Conservation (phyloP, 2,888 invertebrate species). For the Rhagophthalmus giganteus region DNA sequence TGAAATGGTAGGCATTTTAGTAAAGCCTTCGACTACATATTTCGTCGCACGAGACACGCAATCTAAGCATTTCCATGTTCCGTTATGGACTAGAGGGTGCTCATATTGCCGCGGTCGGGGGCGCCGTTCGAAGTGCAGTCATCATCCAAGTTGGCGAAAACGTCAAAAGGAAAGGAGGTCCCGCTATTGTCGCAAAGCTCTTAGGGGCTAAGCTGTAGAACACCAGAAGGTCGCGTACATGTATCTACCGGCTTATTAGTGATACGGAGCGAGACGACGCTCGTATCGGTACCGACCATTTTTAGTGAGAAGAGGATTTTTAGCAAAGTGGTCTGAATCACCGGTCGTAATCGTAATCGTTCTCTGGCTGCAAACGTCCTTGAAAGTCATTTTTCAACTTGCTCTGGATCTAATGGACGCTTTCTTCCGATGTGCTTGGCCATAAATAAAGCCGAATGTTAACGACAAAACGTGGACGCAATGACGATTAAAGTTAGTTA, state of each 20-base stretch:
- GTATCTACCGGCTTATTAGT: background rate
- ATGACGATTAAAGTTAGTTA: conserved; percentile 14
- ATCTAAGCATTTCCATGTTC: conserved; percentile 47
- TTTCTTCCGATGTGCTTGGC: conserved; percentile 43
- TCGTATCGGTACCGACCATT: conserved; percentile 8
- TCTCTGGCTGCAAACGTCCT: conserved; percentile 39
- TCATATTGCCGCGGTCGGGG: conserved; percentile 38
- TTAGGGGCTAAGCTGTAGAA: conserved; percentile 5
- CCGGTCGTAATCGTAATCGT: conserved; percentile 49
- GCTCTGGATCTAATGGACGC: conserved; percentile 46
- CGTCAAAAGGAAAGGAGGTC: conserved; percentile 42
- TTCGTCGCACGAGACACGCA: conserved; percentile 45
- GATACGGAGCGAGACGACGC: conserved; percentile 12
- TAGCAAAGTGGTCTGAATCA: conserved; percentile 46
- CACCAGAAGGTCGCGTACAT: conserved; percentile 1
- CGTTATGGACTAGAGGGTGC: conserved; percentile 45
- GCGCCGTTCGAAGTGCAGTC: conserved; percentile 31
- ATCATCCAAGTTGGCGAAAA: conserved; percentile 38
- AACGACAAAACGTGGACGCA: conserved; percentile 11
- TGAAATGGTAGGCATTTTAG: conserved; percentile 28
- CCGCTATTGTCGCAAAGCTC: conserved; percentile 30
- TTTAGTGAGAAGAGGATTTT: conserved; percentile 30
- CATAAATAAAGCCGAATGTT: conserved; percentile 41
- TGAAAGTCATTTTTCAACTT: conserved; percentile 42
- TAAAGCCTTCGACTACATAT: conserved; percentile 37